These are phyloP conservation scores for Rachycentron canadum DNA, from an alignment of 2,797 vertebrate genomes.

Conservation along the genomic window DNA sequence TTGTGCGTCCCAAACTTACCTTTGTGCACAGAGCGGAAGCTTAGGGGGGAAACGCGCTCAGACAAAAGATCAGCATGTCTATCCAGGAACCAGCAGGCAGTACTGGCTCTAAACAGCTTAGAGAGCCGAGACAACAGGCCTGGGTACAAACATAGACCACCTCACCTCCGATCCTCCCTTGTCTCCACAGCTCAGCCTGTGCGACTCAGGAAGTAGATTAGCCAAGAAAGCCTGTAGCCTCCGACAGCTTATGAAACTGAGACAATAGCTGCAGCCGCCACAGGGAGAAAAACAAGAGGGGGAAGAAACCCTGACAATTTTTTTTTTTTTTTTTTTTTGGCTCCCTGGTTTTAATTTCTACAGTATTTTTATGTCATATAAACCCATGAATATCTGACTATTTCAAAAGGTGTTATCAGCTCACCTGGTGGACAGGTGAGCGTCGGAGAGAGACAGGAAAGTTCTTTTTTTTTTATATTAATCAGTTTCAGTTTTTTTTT, in stretches of 20 bases:
- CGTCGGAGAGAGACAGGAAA: no score
- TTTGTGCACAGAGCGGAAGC: conserved; percentile 23
- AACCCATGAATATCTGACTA: background rate
- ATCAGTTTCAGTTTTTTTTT: no score
- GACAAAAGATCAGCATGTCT: conserved; percentile 57
- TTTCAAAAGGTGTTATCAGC: no score
- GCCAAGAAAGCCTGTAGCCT: conserved; percentile 39
- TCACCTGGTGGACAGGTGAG: no score
- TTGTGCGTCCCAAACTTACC: conserved; percentile 26
- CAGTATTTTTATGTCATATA: no score
- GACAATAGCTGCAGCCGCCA: conserved; percentile 31
- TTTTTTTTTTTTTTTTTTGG: background rate
- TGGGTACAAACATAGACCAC: conserved; percentile 21
- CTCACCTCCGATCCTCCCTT: conserved; percentile 30
- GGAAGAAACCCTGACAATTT: background rate
- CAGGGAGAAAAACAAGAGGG: background rate
- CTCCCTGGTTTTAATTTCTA: background rate
- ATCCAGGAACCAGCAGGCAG: conserved; percentile 28
- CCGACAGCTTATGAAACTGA: conserved; percentile 19
- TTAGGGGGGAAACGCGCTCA: background rate
- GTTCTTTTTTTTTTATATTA: no score
- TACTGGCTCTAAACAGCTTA: conserved; percentile 53
- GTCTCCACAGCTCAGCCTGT: conserved; percentile 33
- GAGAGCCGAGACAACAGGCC: conserved; percentile 41
- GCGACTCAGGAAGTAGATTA: conserved; percentile 60